These are phyloP conservation scores for Danaus plexippus DNA, from an alignment of 1,140 invertebrate genomes.

Conservation along the genomic window DNA sequence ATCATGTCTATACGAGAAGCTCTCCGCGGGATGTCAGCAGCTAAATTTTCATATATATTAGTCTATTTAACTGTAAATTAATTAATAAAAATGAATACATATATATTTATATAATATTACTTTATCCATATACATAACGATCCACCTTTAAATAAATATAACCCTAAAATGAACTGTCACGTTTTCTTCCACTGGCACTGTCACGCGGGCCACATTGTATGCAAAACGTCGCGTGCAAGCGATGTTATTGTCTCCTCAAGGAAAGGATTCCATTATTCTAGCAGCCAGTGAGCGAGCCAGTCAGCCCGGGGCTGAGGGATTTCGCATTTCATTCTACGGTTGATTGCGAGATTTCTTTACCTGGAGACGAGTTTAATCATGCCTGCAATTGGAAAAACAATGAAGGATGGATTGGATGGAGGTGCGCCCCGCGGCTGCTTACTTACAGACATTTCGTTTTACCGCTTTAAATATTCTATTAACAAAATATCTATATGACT, in stretches of 20 bases:
- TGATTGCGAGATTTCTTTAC: constrained; percentile 52
- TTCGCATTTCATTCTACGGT: constrained; percentile 42
- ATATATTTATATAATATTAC: no score
- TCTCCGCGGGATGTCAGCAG: no score
- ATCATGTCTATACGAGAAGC: no score
- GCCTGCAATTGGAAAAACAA: constrained; percentile 58
- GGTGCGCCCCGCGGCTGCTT: constrained; percentile 28
- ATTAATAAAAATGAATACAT: no score
- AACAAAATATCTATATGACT: no score
- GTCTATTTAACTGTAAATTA: no score
- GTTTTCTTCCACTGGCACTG: constrained; percentile 30
- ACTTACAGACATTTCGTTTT: constrained; percentile 16
- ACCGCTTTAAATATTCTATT: no score
- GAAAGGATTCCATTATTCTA: constrained; percentile 53
- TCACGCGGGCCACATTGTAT: constrained; percentile 51
- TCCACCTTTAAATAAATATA: no score
- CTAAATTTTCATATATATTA: no score
- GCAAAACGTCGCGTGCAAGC: constrained; percentile 56
- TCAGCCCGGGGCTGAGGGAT: constrained; percentile 27
- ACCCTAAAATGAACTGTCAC: constrained; percentile 22
- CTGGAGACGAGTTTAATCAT: constrained; percentile 53
- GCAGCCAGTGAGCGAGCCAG: constrained; percentile 6
- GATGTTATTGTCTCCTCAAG: constrained; percentile 55
- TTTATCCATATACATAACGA: no score
- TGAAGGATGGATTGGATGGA: constrained; percentile 42